phyloP scores from a whole-genome alignment of 2,113 vertebrate species.

The Trogon surrucura region DNA sequence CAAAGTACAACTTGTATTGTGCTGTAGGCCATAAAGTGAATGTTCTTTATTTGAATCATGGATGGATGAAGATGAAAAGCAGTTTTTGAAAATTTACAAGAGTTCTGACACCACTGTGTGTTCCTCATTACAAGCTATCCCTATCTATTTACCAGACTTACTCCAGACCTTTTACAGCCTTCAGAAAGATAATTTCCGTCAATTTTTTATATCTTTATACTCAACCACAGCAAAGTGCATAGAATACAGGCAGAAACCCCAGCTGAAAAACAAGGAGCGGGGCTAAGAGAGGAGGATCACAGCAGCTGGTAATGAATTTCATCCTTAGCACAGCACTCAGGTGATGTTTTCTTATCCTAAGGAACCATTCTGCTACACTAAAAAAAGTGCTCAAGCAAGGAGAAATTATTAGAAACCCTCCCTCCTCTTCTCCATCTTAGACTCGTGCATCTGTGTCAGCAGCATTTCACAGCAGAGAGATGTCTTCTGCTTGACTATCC shows the following conservation, averaged over 20 bases:
- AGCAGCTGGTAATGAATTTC: not conserved
- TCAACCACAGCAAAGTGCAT: not conserved
- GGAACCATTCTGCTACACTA: not conserved
- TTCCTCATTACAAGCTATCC: not conserved
- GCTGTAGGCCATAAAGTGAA: conserved; percentile 35
- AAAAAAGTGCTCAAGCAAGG: not conserved
- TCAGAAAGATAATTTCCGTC: conserved; percentile 21
- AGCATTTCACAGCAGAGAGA: not conserved
- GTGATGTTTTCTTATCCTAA: not conserved
- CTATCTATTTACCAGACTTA: conserved; percentile 10
- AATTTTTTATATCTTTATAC: not conserved
- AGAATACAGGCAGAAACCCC: not conserved
- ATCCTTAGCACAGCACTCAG: not conserved
- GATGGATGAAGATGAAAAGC: conserved; percentile 57
- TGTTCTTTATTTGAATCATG: conserved; percentile 24
- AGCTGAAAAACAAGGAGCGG: not conserved
- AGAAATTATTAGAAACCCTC: not conserved
- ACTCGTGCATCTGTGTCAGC: not conserved
- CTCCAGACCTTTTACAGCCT: not conserved
- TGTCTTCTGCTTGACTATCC: not conserved
- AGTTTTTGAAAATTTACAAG: conserved; percentile 25
- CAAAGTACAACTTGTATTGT: conserved; percentile 46
- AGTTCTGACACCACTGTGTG: conserved; percentile 1
- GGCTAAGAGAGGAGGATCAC: not conserved
- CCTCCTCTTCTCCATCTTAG: not conserved